These are phyloP conservation scores for Macropus fuliginosus DNA, from an alignment of 2,797 vertebrate species.

Conservation along the genomic window DNA sequence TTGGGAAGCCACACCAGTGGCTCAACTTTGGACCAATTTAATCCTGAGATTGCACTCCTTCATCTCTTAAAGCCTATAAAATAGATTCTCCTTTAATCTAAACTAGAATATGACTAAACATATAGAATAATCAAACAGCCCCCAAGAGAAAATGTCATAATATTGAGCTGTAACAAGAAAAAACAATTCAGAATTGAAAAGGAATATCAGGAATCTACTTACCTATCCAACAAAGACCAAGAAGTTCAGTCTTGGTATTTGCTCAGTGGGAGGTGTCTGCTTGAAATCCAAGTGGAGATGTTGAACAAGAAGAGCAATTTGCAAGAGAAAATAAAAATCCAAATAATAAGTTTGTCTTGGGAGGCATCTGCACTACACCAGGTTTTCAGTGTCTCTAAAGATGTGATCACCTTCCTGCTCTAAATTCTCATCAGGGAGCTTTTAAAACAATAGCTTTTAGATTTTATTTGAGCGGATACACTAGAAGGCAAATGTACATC, in stretches of 20 bases:
- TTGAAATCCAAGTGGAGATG: not conserved
- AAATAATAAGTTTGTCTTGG: not conserved
- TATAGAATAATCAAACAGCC: not conserved
- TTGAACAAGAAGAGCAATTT: not conserved
- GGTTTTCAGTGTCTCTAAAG: not conserved
- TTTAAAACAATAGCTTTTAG: conserved; percentile 9
- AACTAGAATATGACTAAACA: not conserved
- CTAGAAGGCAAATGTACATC: not conserved
- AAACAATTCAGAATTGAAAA: not conserved
- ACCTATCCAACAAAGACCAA: not conserved
- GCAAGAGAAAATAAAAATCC: not conserved
- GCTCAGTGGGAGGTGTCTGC: not conserved
- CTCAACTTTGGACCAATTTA: not conserved
- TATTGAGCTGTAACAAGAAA: not conserved
- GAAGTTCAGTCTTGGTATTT: not conserved
- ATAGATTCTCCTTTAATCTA: not conserved
- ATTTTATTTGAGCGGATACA: conserved; percentile 10
- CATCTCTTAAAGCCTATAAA: not conserved
- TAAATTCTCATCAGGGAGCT: conserved; percentile 10
- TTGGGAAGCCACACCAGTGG: not conserved
- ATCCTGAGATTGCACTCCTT: not conserved
- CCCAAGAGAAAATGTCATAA: not conserved
- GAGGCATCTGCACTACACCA: not conserved
- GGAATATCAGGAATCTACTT: not conserved
- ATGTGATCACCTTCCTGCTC: conserved; percentile 6